Evolutionary conservation across 1,140 invertebrate species (phyloP), one percentile per base, ranked within the genome.

Genomic region (Eriosoma lanigerum): DNA sequence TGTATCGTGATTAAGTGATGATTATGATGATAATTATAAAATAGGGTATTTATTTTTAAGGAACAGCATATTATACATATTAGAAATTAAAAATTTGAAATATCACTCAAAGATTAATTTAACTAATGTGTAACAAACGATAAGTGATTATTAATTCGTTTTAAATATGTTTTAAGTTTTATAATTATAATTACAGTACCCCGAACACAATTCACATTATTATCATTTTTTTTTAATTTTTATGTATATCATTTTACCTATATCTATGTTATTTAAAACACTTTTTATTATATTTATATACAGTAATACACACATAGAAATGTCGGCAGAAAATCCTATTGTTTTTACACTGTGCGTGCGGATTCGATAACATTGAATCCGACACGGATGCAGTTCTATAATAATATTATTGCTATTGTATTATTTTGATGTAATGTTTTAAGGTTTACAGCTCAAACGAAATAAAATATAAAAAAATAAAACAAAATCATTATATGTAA

Each of bases 31-130:
- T 29, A 44, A 66, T 38, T 64, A 64, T 68, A 9, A 72, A 72
- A 52, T 72, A 72, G 68, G 68, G 68, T 72, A 72, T 72, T 52
- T 72, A 72, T 72, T 72, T 72, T 72, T 72, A 72, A 72, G 68
- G 68, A 72, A 52, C 46, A 68, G 50, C 19, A 26, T 70, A 70
- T 50, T 50, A 13, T 26, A 21, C 8, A 46, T 68, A 24, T 48
- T n/a, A 72, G 50, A 48, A 3, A 52, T 13, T 52, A 72, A 24
- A 48, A 50, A 24, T 24, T 19, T 48, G 21, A 70, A 4, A 50
- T 50, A 8, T 50, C 44, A 26, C 46, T 13, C 8, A 38, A 38
- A 38, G 32, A 8, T 38, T 38, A 38, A 38, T 4, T 38, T 38
- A 8, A 38, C 3, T 19, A 19, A 72, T 52, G 12, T 12, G 17